phyloP scores from a whole-genome alignment of 2,888 invertebrate genomes.

The Cremastinae sp. region DNA sequence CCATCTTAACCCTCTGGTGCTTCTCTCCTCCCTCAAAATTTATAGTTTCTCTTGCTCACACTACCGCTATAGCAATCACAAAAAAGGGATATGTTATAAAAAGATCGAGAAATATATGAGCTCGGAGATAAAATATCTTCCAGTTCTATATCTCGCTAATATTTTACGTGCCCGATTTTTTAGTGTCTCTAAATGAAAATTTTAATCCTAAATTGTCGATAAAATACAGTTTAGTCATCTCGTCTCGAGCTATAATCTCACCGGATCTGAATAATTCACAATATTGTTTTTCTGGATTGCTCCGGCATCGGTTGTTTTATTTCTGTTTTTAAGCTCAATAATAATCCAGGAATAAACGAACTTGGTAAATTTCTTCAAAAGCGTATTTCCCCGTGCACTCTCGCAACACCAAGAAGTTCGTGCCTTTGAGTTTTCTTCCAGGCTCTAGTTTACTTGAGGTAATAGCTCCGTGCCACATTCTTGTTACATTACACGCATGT shows the following conservation, averaged over 20 bases:
- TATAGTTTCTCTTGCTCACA: constrained; percentile 24
- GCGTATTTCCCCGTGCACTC: constrained; percentile 24
- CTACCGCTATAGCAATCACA: background rate
- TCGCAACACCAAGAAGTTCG: constrained; percentile 1
- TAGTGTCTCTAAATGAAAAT: background rate
- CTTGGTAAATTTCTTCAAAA: constrained; percentile 42
- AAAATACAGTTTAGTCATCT: constrained; percentile 1
- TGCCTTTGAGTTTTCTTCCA: constrained; percentile 14
- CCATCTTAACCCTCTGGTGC: constrained; percentile 7
- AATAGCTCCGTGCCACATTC: constrained; percentile 38
- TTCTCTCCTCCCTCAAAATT: constrained; percentile 35
- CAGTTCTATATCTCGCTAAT: background rate
- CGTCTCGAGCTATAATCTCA: background rate
- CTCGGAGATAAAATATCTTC: background rate
- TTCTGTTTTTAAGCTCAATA: background rate
- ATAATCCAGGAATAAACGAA: constrained; percentile 8
- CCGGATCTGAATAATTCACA: constrained; percentile 3
- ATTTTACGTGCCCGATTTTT: background rate
- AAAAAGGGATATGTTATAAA: constrained; percentile 1
- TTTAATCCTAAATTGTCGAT: constrained; percentile 6
- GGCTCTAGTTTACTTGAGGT: constrained; percentile 11
- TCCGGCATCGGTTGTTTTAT: background rate
- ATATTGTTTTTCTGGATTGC: constrained; percentile 9
- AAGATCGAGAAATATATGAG: constrained; percentile 12
- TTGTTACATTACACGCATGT: constrained; percentile 47